These are phyloP conservation scores for Spea hammondii DNA, from an alignment of 2,797 vertebrate species.

Conservation along the genomic window DNA sequence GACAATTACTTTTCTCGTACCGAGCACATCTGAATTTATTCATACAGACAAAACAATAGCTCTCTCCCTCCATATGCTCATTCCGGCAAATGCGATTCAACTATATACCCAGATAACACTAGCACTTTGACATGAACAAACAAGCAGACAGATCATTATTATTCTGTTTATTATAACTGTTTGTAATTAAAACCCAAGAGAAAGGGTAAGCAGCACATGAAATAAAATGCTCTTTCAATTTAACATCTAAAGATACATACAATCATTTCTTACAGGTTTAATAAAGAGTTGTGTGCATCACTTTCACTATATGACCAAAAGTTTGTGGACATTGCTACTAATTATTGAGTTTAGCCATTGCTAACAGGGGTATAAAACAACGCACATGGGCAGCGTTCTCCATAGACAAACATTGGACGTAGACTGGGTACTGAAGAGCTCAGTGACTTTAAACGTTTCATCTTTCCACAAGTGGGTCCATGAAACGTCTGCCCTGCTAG, in stretches of 20 bases:
- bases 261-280: constrained; percentile 18
- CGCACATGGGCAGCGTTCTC: too few relatives aligned
- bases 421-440: too few relatives aligned
- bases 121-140: constrained; percentile 21
- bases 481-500: too few relatives aligned
- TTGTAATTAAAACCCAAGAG: constrained; percentile 34
- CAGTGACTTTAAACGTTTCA: too few relatives aligned
- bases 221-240: not conserved
- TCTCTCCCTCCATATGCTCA: constrained; percentile 25
- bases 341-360: too few relatives aligned
- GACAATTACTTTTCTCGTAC: constrained; percentile 17
- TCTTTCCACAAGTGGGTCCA: too few relatives aligned
- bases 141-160: constrained; percentile 24
- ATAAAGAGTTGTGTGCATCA: not conserved
- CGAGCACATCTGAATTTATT: constrained; percentile 35
- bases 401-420: too few relatives aligned
- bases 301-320: too few relatives aligned
- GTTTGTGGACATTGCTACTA: too few relatives aligned
- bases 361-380: too few relatives aligned
- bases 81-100: not conserved
- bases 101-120: not conserved
- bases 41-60: constrained; percentile 22
- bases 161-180: constrained; percentile 37
- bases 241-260: constrained; percentile 21
- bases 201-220: constrained; percentile 10